These are phyloP conservation scores for Paralichthys olivaceus DNA, from an alignment of 2,113 vertebrate genomes.

Conservation along the genomic window DNA sequence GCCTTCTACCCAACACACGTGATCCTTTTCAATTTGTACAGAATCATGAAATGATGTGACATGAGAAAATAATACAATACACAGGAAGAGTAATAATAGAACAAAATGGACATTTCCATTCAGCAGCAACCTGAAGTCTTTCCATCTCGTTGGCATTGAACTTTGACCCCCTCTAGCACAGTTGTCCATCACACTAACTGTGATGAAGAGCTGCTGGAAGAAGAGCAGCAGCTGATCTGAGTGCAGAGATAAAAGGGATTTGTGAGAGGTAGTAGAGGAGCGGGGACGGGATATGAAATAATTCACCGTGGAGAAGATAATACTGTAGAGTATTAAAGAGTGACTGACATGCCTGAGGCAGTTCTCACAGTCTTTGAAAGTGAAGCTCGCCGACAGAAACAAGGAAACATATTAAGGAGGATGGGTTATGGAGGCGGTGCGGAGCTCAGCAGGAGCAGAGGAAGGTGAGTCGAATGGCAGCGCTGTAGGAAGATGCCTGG, in stretches of 20 bases:
- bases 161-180: neutral
- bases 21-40: too few species aligned
- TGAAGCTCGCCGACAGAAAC: neutral
- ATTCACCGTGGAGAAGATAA: neutral
- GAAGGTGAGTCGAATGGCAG: too few species aligned
- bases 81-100: too few species aligned
- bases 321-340: neutral
- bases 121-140: too few species aligned
- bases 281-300: neutral
- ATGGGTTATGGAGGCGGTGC: too few species aligned
- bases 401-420: neutral
- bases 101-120: too few species aligned
- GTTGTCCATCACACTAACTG: neutral
- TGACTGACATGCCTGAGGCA: neutral
- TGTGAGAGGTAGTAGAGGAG: too few species aligned
- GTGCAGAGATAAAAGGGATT: conserved; percentile 2
- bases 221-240: neutral
- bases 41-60: too few species aligned
- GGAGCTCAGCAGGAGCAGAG: too few species aligned
- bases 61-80: too few species aligned
- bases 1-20: too few species aligned
- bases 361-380: neutral
- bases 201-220: neutral
- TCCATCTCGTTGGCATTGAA: neutral
- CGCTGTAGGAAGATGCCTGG: too few species aligned